Base-by-base conservation (phyloP, 2,797 vertebrate genomes). In the Mormyrus proboscirostris region DNA sequence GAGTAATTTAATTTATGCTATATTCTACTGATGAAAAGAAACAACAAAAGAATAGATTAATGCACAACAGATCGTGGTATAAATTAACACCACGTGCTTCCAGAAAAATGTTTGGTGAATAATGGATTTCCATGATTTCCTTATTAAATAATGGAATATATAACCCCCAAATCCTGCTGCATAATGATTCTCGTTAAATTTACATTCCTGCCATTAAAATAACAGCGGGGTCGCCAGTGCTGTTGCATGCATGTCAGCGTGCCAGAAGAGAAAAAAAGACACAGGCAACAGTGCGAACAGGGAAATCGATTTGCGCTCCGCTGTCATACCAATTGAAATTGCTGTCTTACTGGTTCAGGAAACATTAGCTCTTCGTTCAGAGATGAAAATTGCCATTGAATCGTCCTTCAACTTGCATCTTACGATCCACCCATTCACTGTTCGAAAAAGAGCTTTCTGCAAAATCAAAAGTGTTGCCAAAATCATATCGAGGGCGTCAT, bases 251-350 rank as follows among this genome's bases (percentile, higher is more conserved):
- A 89, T 88, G 76, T 69, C 76, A 59, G 76, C 86, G 88, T 83
- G 90, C 69, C 84, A 33, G 62, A 59, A 44, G 25, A 25, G 38
- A 55, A 51, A 83, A 38, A 84, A n/a, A 38, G 59, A 87, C 82
- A 90, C 76, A 84, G 88, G 84, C 51, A 85, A 44, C 86, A 84
- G 38, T 69, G 55, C 44, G 41, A 86, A 57, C 88, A 49, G 51
- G 55, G 14, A 65, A 89, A 89, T 65, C 53, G 59, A 83, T 55
- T 55, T 19, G 82, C 82, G 44, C 29, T 83, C 88, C 51, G n/a
- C 29, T 62, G 53, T 82, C 29, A 53, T 79, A 29, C 87, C 65
- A 73, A 25, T 76, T 73, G 47, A 29, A 44, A 89, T 85, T 29
- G 82, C 44, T 49, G 88, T 65, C 44, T 65, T 29, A 29, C 41